Base-by-base conservation (phyloP, 2,888 invertebrate genomes). In the Idaea aversata region DNA sequence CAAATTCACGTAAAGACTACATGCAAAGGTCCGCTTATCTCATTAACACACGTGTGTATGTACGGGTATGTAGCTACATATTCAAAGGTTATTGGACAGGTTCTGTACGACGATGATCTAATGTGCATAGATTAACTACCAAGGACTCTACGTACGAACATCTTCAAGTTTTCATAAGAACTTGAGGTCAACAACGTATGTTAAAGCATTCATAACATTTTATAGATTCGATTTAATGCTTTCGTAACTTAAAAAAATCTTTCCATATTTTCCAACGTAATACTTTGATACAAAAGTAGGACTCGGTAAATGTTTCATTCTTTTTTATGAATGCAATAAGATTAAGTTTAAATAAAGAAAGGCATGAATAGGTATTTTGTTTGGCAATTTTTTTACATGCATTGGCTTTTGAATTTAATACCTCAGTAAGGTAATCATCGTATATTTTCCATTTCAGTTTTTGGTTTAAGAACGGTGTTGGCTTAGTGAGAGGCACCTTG, bases 91-190 rank as follows among this genome's bases (percentile, higher is more conserved):
- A 83, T 77, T 77, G 80, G 76, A 88, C 88, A 83, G 85, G 88
- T 88, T 88, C 78, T 79, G 75, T 73, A 69, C 68, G 88, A 69
- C 68, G 88, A 89, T 90, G 90, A 90, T 86, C 88, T 90, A 88
- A 90, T 79, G 70, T 85, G 86, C 84, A 87, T 88, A 85, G 80
- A 88, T 88, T 88, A 85, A 74, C 73, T 75, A 77, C 75, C 86
- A 86, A 87, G 87, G 84, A 84, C 79, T 71, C 65, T 59, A 58
- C 58, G 59, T 59, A 59, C 10, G 61, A 68, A 63, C 65, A 69
- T 70, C 63, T 68, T 64, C 65, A 63, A 69, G 61, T 68, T 70
- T 67, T 63, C 67, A 62, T 47, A 68, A 65, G 62, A 70, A 70
- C 63, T 61, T 68, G 57, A 36, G 47, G 58, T 65, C 47, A 47